Base-by-base conservation (phyloP, 2,797 vertebrate species). In the Gadopsis bispinosus region DNA sequence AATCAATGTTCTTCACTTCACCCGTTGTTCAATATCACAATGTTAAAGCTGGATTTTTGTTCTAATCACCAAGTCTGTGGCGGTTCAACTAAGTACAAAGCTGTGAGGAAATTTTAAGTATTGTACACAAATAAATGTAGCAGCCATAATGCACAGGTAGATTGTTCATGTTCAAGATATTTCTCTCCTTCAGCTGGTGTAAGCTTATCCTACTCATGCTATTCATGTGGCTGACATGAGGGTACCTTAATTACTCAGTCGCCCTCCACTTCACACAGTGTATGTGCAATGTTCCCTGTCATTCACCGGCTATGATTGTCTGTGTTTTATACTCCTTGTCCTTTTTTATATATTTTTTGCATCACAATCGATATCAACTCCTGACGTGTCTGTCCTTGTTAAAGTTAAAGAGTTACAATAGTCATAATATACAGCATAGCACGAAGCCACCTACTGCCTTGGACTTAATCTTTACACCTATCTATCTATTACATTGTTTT, bases 221-320 rank as follows among this genome's bases (percentile, higher is more conserved):
- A 66, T 77, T 89, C 84, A 85, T 79, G 76, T 75, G 71, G 73
- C 70, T 61, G 26, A 79, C 67, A 77, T 73, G 69, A 86, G 74
- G 74, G 74, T 74, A 63, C 64, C 33, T 77, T 83, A 72, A 76
- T 77, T 80, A 70, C 56, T 62, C 33, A 62, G 48, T 67, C 47
- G 69, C 43, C 68, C 63, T 70, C 48, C 35, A 43, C 73, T 76
- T 68, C 47, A 54, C 35, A 45, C 22, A 58, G 55, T 68, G 67
- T 71, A 65, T 0, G 0, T 77, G 53, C 22, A 63, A n/a, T 37
- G 29, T 35, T n/a, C 62, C 43, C 12, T 29, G 64, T 53, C 58
- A 56, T 70, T 76, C 29, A 48, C 41, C 62, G 39, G 53, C 50
- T 47, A 1, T 35, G 33, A 59, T 13, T 50, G n/a, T 65, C 56